A percentile compares a stretch with the other conserved stretches of the same genome.
Evolutionary conservation across 1,140 invertebrate species (phyloP).

Genomic region (Stegodyphus mimosarum): DNA sequence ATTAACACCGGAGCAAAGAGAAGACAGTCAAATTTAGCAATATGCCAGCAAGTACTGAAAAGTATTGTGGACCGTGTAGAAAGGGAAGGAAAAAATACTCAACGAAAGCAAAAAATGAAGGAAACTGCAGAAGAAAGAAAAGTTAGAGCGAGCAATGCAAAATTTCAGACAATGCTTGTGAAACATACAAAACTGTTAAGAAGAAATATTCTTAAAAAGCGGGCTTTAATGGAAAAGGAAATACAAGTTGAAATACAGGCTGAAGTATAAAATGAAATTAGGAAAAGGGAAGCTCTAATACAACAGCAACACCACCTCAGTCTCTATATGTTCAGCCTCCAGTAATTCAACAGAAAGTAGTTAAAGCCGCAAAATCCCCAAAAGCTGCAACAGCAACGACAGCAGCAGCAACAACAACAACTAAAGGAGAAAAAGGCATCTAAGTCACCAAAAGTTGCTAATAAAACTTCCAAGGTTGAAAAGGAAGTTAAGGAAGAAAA

Average conservation of each 20-base stretch:
- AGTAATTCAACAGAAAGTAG: slow-evolving; percentile 18
- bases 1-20: too few species aligned
- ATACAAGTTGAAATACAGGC: slow-evolving; percentile 89
- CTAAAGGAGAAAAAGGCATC: too few species aligned
- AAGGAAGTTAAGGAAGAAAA: slow-evolving; percentile 37
- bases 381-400: background rate
- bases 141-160: slow-evolving; percentile 65
- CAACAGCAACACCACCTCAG: slow-evolving; percentile 43
- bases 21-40: too few species aligned
- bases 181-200: slow-evolving; percentile 92
- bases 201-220: slow-evolving; percentile 92
- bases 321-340: slow-evolving; percentile 23
- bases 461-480: slow-evolving; percentile 13
- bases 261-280: slow-evolving; percentile 55
- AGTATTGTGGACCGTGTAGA: slow-evolving; percentile 69
- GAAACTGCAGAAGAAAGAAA: slow-evolving; percentile 68
- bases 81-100: slow-evolving; percentile 65
- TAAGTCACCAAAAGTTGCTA: slow-evolving; percentile 10
- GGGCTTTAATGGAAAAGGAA: slow-evolving; percentile 89
- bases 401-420: too few species aligned
- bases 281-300: slow-evolving; percentile 43
- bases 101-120: slow-evolving; percentile 66
- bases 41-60: slow-evolving; percentile 68
- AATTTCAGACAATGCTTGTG: slow-evolving; percentile 72
- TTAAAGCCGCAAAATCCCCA: slow-evolving; percentile 5